Evolutionary conservation across 2,113 vertebrate genomes (phyloP).

Genomic region (Chaetops frenatus): DNA sequence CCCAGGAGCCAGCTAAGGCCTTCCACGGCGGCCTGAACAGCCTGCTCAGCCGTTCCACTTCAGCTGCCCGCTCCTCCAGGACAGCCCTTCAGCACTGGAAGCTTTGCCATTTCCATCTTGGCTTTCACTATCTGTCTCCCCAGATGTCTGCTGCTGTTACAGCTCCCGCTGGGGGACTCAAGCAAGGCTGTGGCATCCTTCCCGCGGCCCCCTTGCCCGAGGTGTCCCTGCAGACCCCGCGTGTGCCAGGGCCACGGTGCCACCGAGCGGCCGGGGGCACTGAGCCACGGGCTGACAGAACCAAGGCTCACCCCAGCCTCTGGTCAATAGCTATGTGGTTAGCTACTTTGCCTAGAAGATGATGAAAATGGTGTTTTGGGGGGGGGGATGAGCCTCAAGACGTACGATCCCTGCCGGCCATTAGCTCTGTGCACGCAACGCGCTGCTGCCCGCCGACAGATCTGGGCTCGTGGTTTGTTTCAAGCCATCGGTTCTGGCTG

Average conservation of each 20-base stretch:
- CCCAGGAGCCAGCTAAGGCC: slow-evolving; percentile 21
- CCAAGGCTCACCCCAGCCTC: background rate
- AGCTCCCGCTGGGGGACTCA: background rate
- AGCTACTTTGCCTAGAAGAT: background rate
- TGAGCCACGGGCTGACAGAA: background rate
- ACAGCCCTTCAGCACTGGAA: slow-evolving; percentile 34
- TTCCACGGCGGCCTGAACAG: background rate
- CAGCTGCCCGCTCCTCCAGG: slow-evolving; percentile 4
- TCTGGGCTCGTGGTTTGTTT: background rate
- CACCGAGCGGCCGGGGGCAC: background rate
- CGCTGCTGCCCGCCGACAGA: background rate
- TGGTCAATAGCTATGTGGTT: background rate
- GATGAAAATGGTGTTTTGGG: background rate
- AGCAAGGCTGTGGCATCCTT: background rate
- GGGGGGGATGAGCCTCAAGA: background rate
- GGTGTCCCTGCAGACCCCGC: background rate
- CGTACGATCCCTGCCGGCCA: background rate
- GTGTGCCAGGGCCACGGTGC: background rate
- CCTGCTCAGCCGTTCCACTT: slow-evolving; percentile 38
- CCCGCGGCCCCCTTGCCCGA: background rate
- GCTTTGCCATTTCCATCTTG: slow-evolving; percentile 27
- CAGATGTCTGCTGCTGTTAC: slow-evolving; percentile 36
- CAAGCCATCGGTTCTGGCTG: slow-evolving; percentile 23
- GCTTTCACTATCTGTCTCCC: slow-evolving; percentile 53
- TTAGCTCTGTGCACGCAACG: background rate